Evolutionary conservation across 2,797 vertebrate species (phyloP).

Genomic region (Xerus rutilus): DNA sequence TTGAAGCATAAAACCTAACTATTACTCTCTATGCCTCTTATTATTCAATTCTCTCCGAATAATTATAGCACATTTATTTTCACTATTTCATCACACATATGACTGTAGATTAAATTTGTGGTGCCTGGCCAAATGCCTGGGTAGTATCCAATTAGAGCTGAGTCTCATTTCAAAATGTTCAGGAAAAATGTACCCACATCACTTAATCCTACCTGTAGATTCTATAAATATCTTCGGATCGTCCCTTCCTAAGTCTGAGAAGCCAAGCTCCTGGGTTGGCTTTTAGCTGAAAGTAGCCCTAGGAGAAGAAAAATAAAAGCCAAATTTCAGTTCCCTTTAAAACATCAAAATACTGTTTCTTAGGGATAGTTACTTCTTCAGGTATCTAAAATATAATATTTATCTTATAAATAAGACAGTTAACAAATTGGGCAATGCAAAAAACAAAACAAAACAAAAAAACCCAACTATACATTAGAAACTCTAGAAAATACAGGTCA

Average conservation of each 20-base stretch:
- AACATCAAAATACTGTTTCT: slow-evolving; percentile 37
- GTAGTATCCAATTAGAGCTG: background rate
- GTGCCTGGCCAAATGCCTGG: background rate
- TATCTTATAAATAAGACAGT: background rate
- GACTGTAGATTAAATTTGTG: background rate
- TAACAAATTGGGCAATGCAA: slow-evolving; percentile 14
- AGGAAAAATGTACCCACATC: background rate
- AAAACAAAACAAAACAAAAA: background rate
- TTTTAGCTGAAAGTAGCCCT: slow-evolving; percentile 99
- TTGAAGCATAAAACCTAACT: background rate
- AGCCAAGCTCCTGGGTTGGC: slow-evolving; percentile 98
- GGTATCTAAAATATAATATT: background rate
- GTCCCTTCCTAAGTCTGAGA: slow-evolving; percentile 95
- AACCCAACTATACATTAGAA: background rate
- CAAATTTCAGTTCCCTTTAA: slow-evolving; percentile 1
- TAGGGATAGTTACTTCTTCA: background rate
- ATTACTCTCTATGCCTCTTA: background rate
- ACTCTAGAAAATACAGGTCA: background rate
- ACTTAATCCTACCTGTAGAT: slow-evolving; percentile 94
- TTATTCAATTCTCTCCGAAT: background rate
- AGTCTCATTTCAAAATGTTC: slow-evolving; percentile 21
- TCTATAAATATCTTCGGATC: slow-evolving; percentile 98
- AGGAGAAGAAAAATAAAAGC: slow-evolving; percentile 38
- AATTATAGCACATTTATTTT: background rate
- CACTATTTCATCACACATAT: background rate